Evolutionary conservation across 2,888 invertebrate genomes (phyloP).

Genomic region (Cheilosia soror): DNA sequence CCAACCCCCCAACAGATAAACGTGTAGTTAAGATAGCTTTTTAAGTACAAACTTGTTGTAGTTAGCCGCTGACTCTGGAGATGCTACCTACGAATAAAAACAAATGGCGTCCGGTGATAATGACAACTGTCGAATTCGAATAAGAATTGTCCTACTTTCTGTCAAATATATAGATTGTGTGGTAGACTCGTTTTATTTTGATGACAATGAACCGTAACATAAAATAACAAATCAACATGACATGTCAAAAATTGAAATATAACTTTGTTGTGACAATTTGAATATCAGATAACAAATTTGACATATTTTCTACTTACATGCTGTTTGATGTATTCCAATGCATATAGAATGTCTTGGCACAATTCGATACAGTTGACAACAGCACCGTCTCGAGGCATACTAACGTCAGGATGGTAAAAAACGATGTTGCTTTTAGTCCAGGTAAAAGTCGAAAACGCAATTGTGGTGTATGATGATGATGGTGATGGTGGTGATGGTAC

Average conservation of each 20-base stretch:
- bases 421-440: conserved; percentile 84
- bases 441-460: conserved; percentile 81
- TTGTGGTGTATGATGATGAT: conserved; percentile 73
- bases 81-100: too few relatives aligned
- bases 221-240: not conserved
- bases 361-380: conserved; percentile 87
- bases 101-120: too few relatives aligned
- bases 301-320: conserved; percentile 84
- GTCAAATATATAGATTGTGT: too few relatives aligned
- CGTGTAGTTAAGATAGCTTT: too few relatives aligned
- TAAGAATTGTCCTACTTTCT: too few relatives aligned
- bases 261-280: not conserved
- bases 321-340: conserved; percentile 96
- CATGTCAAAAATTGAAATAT: conserved; percentile 40
- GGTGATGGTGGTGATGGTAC: conserved; percentile 56
- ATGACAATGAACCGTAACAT: not conserved
- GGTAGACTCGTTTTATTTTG: too few relatives aligned
- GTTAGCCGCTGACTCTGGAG: too few relatives aligned
- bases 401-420: conserved; percentile 85
- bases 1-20: too few relatives aligned
- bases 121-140: too few relatives aligned
- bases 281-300: not conserved
- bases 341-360: conserved; percentile 93
- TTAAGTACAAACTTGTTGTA: too few relatives aligned
- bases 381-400: conserved; percentile 86